These are phyloP conservation scores for Sebastes itinus DNA, from an alignment of 2,797 vertebrate species.

Conservation along the genomic window DNA sequence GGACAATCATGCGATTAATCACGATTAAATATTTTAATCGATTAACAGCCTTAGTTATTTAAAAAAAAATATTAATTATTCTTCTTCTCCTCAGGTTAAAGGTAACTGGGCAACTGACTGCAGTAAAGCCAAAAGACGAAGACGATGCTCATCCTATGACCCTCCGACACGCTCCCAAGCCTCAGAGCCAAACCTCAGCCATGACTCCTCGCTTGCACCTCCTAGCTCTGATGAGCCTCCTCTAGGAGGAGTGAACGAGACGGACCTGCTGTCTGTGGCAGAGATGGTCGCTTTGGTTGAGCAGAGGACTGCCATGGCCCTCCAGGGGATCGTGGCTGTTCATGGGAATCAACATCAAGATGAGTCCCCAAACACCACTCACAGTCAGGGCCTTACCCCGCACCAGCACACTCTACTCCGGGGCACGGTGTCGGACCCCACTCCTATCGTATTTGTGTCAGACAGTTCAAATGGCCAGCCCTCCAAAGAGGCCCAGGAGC, in stretches of 20 bases:
- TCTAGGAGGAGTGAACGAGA: conserved; percentile 70
- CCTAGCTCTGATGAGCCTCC: conserved; percentile 58
- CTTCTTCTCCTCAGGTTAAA: conserved; percentile 81
- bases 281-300: conserved; percentile 97
- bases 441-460: conserved; percentile 83
- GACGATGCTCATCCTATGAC: conserved; percentile 91
- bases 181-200: conserved; percentile 47
- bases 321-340: conserved; percentile 83
- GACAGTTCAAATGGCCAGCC: conserved; percentile 70
- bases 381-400: conserved; percentile 47
- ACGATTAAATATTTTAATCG: no score
- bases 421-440: conserved; percentile 66
- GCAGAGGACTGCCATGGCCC: conserved; percentile 87
- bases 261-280: conserved; percentile 91
- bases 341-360: conserved; percentile 70
- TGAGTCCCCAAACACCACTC: conserved; percentile 42
- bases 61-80: not conserved
- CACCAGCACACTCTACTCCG: conserved; percentile 74
- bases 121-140: conserved; percentile 92
- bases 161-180: conserved; percentile 81
- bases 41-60: not conserved
- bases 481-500: conserved; percentile 66
- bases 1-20: no score
- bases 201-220: conserved; percentile 35
- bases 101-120: conserved; percentile 93